A percentile compares a stretch with the other conserved stretches of the same genome.
These are phyloP conservation scores for Oxytorus armatus DNA, from an alignment of 2,888 invertebrate species.

Conservation along the genomic window DNA sequence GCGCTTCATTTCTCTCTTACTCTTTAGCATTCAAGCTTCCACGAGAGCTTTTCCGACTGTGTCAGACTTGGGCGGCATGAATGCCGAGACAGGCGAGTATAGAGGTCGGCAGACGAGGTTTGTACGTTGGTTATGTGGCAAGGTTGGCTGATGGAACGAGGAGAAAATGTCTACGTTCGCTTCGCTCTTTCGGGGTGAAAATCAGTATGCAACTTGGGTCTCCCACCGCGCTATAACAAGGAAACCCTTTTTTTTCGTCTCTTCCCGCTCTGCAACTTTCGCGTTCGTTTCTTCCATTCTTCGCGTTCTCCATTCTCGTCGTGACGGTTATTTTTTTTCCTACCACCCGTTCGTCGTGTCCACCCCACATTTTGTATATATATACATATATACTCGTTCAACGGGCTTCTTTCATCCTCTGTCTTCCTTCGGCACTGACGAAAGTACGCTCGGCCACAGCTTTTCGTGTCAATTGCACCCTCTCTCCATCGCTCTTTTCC, in stretches of 20 bases:
- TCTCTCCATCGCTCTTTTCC: conserved; percentile 8
- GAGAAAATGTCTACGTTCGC: conserved; percentile 64
- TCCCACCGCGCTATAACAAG: conserved; percentile 75
- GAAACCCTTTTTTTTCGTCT: conserved; percentile 70
- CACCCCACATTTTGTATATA: conserved; percentile 17
- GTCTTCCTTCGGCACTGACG: conserved; percentile 14
- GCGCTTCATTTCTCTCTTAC: not conserved
- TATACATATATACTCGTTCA: conserved; percentile 19
- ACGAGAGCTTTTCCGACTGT: conserved; percentile 34
- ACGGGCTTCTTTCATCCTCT: not conserved
- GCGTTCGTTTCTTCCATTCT: conserved; percentile 61
- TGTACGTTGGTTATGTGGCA: conserved; percentile 29
- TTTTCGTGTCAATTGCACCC: conserved; percentile 45
- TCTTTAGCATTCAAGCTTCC: conserved; percentile 43
- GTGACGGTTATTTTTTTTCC: conserved; percentile 26
- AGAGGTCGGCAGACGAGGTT: conserved; percentile 23
- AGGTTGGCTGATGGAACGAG: conserved; percentile 58
- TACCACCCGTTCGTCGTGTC: conserved; percentile 49
- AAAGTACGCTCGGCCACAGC: conserved; percentile 48
- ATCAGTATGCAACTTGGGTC: conserved; percentile 79
- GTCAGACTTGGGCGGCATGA: conserved; percentile 48
- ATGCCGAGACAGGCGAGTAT: conserved; percentile 31
- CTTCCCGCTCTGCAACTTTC: conserved; percentile 46
- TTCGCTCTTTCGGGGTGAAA: conserved; percentile 63
- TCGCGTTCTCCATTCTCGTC: conserved; percentile 51